Conservation (phyloP, 2,888 invertebrate species). For the Cremastobaeus sp. region DNA sequence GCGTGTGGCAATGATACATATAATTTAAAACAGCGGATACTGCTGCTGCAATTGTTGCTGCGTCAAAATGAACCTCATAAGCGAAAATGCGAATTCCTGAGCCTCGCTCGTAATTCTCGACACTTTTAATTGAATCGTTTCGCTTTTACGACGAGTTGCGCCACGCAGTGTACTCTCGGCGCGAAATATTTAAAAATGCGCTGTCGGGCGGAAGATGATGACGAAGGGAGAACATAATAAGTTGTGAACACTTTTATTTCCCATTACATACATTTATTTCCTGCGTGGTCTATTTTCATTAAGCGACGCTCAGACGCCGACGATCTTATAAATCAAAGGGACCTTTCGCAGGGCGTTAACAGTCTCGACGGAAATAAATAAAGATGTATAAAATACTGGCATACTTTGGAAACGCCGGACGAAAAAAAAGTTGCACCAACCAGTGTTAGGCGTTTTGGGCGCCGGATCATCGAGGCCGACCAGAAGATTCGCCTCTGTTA, state of each 20-base stretch:
- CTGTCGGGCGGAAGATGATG: too few relatives aligned
- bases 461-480: conserved; percentile 26
- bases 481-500: conserved; percentile 40
- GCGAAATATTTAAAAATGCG: conserved; percentile 9
- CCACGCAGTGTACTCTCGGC: neutral
- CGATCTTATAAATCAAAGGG: conserved; percentile 50
- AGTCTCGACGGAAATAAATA: conserved; percentile 50
- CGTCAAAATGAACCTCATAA: too few relatives aligned
- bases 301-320: conserved; percentile 49
- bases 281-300: conserved; percentile 32
- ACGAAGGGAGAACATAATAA: too few relatives aligned
- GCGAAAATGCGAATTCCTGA: too few relatives aligned
- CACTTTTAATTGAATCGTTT: conserved; percentile 35
- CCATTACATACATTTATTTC: conserved; percentile 24
- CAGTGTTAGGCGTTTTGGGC: conserved; percentile 35
- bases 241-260: too few relatives aligned
- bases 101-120: conserved; percentile 21
- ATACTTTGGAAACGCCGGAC: conserved; percentile 16
- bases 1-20: too few relatives aligned
- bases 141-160: conserved; percentile 14
- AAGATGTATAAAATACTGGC: conserved; percentile 51
- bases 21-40: too few relatives aligned
- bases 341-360: conserved; percentile 51
- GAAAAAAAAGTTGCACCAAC: conserved; percentile 23
- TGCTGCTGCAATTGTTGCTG: too few relatives aligned